Percentiles rank a stretch among this genome's conserved stretches.
Conservation (phyloP, 2,113 vertebrate species). For the Pelecanus crispus region DNA sequence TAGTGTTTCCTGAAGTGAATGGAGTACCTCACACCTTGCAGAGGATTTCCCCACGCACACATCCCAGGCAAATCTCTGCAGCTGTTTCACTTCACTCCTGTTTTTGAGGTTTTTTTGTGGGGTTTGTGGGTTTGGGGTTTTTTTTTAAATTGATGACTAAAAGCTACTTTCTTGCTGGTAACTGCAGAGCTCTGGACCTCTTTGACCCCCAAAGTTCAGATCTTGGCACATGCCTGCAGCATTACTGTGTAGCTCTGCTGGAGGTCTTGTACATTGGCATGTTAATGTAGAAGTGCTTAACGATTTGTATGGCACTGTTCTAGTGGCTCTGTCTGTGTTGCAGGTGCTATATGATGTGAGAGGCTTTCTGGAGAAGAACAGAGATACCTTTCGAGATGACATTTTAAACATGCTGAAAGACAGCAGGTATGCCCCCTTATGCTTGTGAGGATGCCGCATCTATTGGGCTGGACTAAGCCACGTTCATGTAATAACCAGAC, state of each 20-base stretch:
- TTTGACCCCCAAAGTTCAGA: neutral
- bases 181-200: neutral
- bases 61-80: neutral
- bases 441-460: neutral
- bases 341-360: constrained; percentile 87
- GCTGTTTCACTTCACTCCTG: neutral
- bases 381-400: constrained; percentile 92
- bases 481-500: neutral
- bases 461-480: neutral
- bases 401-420: constrained; percentile 90
- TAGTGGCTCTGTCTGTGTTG: neutral
- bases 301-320: neutral
- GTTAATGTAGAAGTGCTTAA: neutral
- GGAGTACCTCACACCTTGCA: neutral
- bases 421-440: constrained; percentile 75
- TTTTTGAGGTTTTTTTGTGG: neutral
- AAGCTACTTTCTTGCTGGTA: neutral
- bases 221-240: neutral
- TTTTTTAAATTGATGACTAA: neutral
- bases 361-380: constrained; percentile 90
- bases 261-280: neutral
- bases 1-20: neutral
- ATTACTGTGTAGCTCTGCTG: neutral
- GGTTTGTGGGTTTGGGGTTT: neutral
- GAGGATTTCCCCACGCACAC: neutral